These are phyloP conservation scores for Meteorus colon DNA, from an alignment of 2,888 invertebrate species.

Conservation along the genomic window DNA sequence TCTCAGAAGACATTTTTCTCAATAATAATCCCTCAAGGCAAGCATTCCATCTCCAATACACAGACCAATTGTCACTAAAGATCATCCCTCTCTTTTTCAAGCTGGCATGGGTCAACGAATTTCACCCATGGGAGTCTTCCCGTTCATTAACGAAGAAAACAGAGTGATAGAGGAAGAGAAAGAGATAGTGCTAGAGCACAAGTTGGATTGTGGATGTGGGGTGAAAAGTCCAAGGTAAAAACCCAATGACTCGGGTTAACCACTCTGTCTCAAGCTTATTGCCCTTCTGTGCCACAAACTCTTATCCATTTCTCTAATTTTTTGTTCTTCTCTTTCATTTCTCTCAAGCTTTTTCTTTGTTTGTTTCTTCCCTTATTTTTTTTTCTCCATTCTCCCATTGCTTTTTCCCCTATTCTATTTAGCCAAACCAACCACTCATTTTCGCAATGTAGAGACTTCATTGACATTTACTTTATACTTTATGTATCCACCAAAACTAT, in stretches of 20 bases:
- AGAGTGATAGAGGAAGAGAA: slow-evolving; percentile 25
- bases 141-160: slow-evolving; percentile 57
- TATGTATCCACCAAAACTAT: slow-evolving; percentile 24
- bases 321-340: slow-evolving; percentile 31
- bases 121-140: slow-evolving; percentile 52
- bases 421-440: slow-evolving; percentile 41
- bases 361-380: background rate
- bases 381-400: slow-evolving; percentile 1
- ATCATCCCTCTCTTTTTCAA: slow-evolving; percentile 38
- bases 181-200: slow-evolving; percentile 30
- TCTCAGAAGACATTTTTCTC: slow-evolving; percentile 10
- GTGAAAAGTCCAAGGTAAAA: slow-evolving; percentile 28
- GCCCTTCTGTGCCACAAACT: slow-evolving; percentile 29
- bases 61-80: slow-evolving; percentile 32
- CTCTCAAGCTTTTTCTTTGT: background rate
- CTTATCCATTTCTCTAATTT: slow-evolving; percentile 26
- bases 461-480: slow-evolving; percentile 42
- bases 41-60: slow-evolving; percentile 36
- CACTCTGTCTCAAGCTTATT: slow-evolving; percentile 30
- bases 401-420: background rate
- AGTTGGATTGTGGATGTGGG: slow-evolving; percentile 18
- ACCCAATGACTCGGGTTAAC: slow-evolving; percentile 29
- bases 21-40: slow-evolving; percentile 35
- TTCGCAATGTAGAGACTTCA: slow-evolving; percentile 29
- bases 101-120: slow-evolving; percentile 44